phyloP scores from a whole-genome alignment of 30 jellyfish, hydroid and myxozoan species.

The Chrysaora quinquecirrha region DNA sequence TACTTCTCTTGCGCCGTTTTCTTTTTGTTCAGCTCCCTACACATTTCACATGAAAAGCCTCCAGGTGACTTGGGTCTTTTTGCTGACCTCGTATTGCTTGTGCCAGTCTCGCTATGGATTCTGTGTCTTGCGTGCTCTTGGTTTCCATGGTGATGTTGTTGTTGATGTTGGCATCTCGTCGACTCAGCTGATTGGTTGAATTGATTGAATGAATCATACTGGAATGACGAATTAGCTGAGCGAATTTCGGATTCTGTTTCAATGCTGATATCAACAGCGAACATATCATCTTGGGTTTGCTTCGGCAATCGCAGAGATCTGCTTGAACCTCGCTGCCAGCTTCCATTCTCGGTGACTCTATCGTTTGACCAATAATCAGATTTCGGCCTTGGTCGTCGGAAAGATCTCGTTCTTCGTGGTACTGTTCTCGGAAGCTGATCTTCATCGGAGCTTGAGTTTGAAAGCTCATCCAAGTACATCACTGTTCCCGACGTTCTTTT shows the following conservation, averaged over 20 bases:
- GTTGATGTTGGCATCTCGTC: constrained; percentile 24
- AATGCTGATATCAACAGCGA: constrained; percentile 47
- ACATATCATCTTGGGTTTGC: constrained; percentile 53
- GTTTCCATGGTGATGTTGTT: constrained; percentile 18
- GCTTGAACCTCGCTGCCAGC: constrained; percentile 8
- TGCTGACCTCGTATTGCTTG: constrained; percentile 36
- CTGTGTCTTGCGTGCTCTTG: constrained; percentile 24
- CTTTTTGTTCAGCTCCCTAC: constrained; percentile 77
- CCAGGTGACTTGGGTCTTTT: constrained; percentile 69
- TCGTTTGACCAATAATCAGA: constrained; percentile 37
- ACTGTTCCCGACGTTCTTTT: constrained; percentile 54
- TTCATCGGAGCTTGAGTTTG: constrained; percentile 59
- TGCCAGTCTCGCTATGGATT: constrained; percentile 49
- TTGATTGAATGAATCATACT: neutral
- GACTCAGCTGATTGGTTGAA: neutral
- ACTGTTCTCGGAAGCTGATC: constrained; percentile 4
- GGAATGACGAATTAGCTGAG: neutral
- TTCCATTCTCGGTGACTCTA: neutral
- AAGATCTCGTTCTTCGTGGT: constrained; percentile 44
- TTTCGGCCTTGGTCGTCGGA: constrained; percentile 67
- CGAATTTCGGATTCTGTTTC: constrained; percentile 27
- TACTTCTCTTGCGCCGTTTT: constrained; percentile 76
- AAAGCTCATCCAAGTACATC: constrained; percentile 59
- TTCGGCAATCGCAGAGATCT: constrained; percentile 56
- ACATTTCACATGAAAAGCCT: constrained; percentile 88